Conservation (phyloP, 2,888 invertebrate species). For the Volucella inflata region DNA sequence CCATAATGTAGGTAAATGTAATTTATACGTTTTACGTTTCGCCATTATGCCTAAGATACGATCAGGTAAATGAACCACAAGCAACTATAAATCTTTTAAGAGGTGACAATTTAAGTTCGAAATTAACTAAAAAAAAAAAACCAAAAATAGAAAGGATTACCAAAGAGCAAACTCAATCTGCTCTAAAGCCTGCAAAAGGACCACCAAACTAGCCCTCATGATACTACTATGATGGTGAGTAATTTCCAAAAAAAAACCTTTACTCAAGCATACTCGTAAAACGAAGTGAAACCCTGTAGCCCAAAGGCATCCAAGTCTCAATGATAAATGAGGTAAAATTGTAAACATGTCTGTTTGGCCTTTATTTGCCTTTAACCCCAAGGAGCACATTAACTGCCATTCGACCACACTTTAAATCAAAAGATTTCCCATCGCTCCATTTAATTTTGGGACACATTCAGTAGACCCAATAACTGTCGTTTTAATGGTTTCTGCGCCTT, state of each 20-base stretch:
- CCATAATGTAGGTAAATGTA: too few relatives aligned
- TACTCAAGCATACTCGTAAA: too few relatives aligned
- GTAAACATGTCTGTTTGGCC: slow-evolving; percentile 27
- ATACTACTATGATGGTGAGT: too few relatives aligned
- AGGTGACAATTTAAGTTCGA: too few relatives aligned
- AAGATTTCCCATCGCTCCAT: slow-evolving; percentile 71
- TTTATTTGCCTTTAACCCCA: slow-evolving; percentile 42
- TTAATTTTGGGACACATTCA: slow-evolving; percentile 71
- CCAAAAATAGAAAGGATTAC: too few relatives aligned
- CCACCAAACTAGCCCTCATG: too few relatives aligned
- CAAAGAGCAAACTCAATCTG: too few relatives aligned
- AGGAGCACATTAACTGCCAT: slow-evolving; percentile 54
- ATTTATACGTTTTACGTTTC: too few relatives aligned
- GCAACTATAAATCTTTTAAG: background rate
- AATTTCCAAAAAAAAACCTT: too few relatives aligned
- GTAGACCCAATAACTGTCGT: slow-evolving; percentile 72
- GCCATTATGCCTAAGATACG: too few relatives aligned
- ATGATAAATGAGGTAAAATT: slow-evolving; percentile 62
- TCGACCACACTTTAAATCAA: slow-evolving; percentile 73
- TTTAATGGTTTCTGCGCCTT: slow-evolving; percentile 68
- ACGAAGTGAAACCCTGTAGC: background rate
- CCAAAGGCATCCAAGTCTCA: slow-evolving; percentile 13
- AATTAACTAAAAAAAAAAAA: too few relatives aligned
- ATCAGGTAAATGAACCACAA: background rate
- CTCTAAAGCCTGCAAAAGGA: too few relatives aligned